Base-by-base conservation (phyloP, 1,140 invertebrate genomes). In the Ruditapes philippinarum region DNA sequence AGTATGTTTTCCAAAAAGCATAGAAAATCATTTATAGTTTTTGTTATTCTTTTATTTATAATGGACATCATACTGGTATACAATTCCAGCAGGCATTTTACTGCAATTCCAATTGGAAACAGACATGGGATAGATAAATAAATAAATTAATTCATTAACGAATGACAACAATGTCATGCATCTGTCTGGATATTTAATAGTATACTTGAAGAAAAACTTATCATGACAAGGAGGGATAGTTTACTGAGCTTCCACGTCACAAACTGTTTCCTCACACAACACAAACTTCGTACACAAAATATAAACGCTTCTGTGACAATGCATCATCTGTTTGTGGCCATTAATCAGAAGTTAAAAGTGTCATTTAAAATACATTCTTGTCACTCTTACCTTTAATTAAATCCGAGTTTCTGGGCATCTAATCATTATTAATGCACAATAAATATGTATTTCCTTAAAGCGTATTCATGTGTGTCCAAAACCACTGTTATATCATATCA, bases 331-430 rank as follows among this genome's bases (percentile, higher is more conserved):
- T 65, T 36, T 65, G 25, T 2, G 19, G 60, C 31, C 9, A 65
- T 65, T 19, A 65, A 65, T 65, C 19, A 65, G 60, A 65, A 65
- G 7, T 7, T 65, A 9, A n/a, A 65, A 33, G 60, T 65, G 60
- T 65, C 60, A 65, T 65, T 33, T 19, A 28, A 65, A 65, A 65
- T 65, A 65, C 60, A 33, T 11, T 65, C 28, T 54, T 65, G 60
- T 65, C 60, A 33, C 25, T n/a, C 31, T 4, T 33, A 65, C 2
- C 60, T 5, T 28, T 19, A 31, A 65, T 57, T 57, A n/a, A 65
- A 33, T 65, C 9, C 31, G 5, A 9, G 31, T 33, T 65, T 7
- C 31, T 65, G 33, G 22, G 60, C 19, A 65, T 1, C 28, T 65
- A 33, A n/a, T 65, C 28, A 28, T 36, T 65, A 36, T 28, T 36